These are phyloP conservation scores for Coregonus clupeaformis DNA, from an alignment of 2,113 vertebrate species.

Conservation along the genomic window DNA sequence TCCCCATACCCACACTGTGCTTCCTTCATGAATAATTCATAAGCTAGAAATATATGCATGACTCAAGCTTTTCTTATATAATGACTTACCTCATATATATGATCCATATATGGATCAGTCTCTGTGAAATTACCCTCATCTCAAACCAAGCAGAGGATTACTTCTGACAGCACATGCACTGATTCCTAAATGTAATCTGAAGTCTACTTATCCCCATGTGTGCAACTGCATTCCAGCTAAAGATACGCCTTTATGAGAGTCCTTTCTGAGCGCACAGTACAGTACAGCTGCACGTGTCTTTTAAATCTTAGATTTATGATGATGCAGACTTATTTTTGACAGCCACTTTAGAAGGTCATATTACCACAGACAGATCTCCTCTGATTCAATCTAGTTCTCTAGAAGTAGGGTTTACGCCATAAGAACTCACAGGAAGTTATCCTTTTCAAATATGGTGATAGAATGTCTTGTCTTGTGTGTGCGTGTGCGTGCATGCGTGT, in stretches of 20 bases:
- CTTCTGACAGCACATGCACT: not conserved
- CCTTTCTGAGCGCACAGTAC: no score
- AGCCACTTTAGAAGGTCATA: no score
- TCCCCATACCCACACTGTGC: not conserved
- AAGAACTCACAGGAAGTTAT: no score
- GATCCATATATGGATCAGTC: not conserved
- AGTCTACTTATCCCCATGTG: not conserved
- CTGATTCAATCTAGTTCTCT: no score
- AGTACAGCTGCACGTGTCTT: no score
- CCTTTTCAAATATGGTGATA: no score
- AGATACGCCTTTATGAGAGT: not conserved
- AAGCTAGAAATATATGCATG: not conserved
- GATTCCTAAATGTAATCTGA: not conserved
- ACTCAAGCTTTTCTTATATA: not conserved
- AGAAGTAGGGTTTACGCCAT: no score
- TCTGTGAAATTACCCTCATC: not conserved
- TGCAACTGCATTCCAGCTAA: not conserved
- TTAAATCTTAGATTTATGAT: no score
- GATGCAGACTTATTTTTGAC: no score
- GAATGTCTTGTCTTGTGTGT: no score
- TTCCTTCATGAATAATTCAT: slow-evolving; percentile 13
- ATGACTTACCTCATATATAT: not conserved
- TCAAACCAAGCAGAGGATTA: not conserved
- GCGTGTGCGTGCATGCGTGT: no score
- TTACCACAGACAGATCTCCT: no score